These are phyloP conservation scores for Rhopilema esculentum DNA, from an alignment of 30 jellyfish, hydroid and myxozoan genomes.

Conservation along the genomic window DNA sequence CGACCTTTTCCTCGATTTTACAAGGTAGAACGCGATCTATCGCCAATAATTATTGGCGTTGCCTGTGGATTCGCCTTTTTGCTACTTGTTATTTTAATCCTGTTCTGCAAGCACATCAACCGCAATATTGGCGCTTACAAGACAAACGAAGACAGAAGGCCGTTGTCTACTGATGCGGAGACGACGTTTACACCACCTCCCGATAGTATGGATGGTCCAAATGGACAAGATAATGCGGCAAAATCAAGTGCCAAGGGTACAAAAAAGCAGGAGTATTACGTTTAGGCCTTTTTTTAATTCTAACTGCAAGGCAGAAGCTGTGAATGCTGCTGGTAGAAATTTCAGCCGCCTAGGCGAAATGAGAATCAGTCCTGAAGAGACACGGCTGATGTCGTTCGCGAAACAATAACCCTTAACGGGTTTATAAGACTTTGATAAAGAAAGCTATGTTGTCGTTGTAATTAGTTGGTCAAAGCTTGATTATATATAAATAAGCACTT, in stretches of 20 bases:
- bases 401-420: neutral
- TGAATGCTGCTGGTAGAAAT: neutral
- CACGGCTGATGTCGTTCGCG: neutral
- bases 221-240: constrained; percentile 8
- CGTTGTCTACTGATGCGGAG: constrained; percentile 28
- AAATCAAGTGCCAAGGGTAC: constrained; percentile 15
- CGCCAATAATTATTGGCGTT: constrained; percentile 27
- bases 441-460: neutral
- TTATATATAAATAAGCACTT: too few species aligned
- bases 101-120: constrained; percentile 60
- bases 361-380: neutral
- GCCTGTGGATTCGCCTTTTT: constrained; percentile 48
- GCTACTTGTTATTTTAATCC: constrained; percentile 31
- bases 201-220: constrained; percentile 35
- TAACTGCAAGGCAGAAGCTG: neutral
- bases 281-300: constrained; percentile 8
- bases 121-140: constrained; percentile 74
- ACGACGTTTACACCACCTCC: constrained; percentile 41
- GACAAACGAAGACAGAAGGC: constrained; percentile 70
- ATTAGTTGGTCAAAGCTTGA: too few species aligned
- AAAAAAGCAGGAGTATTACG: constrained; percentile 62
- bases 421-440: neutral
- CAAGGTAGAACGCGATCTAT: constrained; percentile 10
- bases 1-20: constrained; percentile 21
- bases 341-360: neutral